phyloP scores from a whole-genome alignment of 2,888 invertebrate species.

The Eilema depressum region DNA sequence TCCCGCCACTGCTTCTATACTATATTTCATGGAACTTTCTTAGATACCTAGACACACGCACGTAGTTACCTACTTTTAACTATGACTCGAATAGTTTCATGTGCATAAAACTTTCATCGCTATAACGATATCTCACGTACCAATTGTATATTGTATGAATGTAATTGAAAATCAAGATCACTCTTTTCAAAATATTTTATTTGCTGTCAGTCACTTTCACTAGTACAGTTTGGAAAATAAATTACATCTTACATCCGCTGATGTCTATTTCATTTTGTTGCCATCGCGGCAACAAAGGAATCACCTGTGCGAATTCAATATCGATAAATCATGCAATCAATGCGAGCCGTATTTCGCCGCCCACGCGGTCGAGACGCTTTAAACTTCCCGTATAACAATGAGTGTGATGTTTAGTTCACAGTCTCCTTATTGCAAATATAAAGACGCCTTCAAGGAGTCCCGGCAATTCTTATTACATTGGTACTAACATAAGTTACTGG shows the following conservation, averaged over 20 bases:
- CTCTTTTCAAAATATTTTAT: conserved; percentile 43
- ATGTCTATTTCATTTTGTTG: conserved; percentile 48
- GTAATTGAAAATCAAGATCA: conserved; percentile 50
- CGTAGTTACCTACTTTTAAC: conserved; percentile 33
- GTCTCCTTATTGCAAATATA: conserved; percentile 38
- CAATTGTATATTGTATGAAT: conserved; percentile 44
- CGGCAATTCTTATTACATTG: conserved; percentile 48
- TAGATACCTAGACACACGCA: conserved; percentile 19
- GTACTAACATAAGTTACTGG: conserved; percentile 40
- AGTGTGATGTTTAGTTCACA: conserved; percentile 53
- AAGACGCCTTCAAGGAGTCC: conserved; percentile 34
- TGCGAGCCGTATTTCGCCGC: conserved; percentile 59
- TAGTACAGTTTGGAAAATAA: conserved; percentile 32
- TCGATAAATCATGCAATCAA: conserved; percentile 71
- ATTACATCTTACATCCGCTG: conserved; percentile 41
- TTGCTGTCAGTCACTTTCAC: conserved; percentile 47
- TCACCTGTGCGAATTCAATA: conserved; percentile 68
- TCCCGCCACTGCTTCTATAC: conserved; percentile 39
- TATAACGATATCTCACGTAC: conserved; percentile 53
- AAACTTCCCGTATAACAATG: conserved; percentile 58
- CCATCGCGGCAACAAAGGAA: conserved; percentile 54
- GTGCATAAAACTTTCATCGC: conserved; percentile 45
- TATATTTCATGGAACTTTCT: conserved; percentile 39
- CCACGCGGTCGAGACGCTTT: conserved; percentile 51
- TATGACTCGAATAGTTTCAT: conserved; percentile 22